Base-by-base conservation (phyloP, 2,113 vertebrate species). In the human (Homo sapiens) region DNA sequence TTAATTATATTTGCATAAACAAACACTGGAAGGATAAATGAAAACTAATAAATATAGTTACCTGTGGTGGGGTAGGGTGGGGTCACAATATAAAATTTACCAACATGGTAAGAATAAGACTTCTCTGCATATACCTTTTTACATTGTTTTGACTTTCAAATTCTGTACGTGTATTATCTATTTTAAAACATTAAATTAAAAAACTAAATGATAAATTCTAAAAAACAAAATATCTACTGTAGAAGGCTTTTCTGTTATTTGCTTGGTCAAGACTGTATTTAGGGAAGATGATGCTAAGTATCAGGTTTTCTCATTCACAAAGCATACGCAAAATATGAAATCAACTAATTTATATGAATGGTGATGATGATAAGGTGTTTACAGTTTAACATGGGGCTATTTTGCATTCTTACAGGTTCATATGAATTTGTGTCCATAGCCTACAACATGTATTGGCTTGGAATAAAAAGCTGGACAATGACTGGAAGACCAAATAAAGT, bases 31-130 rank as follows among this genome's bases (percentile, higher is more conserved):
- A 94, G 23, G 35, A 72, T 81, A 96, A 89, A 66, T 38, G 70
- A 95, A 87, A 96, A 78, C 50, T 64, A 89, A 94, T 66, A 66
- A 89, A 93, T 48, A 75, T 5, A 96, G 27, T 55, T 90, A 73
- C 20, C 76, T 79, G 57, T 45, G 5, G 75, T 16, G 61, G 18
- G 64, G n/a, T 17, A 90, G 32, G 4, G 2, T 50, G 4, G 25
- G 11, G 55, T 73, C 18, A 94, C 61, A 90, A 81, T 38, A 84
- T 12, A 45, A 38, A 88, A 64, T 32, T 52, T 4, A 70, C 22
- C 17, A 81, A 14, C 43, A 48, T 20, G 23, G 16, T 6, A 6
- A 22, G 8, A 78, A 55, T 25, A 90, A 93, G 55, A 93, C 22
- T 88, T 93, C 48, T 87, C 48, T 61, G 20, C 40, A 96, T 35